Percentiles rank a stretch among this genome's conserved stretches.
phyloP scores from a whole-genome alignment of 1,140 invertebrate species.

The Nylanderia fulva region DNA sequence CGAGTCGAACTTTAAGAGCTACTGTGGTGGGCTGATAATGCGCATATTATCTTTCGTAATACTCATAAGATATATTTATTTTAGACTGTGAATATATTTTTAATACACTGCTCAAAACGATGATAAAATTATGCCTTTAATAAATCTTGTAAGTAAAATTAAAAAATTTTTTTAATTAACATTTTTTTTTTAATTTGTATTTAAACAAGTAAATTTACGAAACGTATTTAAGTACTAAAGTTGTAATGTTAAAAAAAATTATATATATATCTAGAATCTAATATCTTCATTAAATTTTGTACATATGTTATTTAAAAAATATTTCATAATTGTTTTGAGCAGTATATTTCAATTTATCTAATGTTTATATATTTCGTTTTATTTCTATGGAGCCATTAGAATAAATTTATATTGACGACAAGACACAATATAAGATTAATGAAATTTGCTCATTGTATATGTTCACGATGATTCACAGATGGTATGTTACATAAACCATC shows the following conservation, averaged over 20 bases:
- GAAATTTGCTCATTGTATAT: constrained; percentile 38
- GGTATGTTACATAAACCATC: constrained; percentile 33
- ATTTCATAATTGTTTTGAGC: constrained; percentile 24
- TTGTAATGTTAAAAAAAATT: background rate
- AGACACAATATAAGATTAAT: background rate
- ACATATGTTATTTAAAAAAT: constrained; percentile 1
- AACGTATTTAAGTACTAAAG: background rate
- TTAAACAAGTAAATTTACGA: background rate
- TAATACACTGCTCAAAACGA: constrained; percentile 47
- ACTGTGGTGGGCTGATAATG: background rate
- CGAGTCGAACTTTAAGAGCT: constrained; percentile 91
- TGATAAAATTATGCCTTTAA: background rate
- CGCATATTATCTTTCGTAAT: constrained; percentile 45
- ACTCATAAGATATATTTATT: constrained; percentile 16
- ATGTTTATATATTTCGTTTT: constrained; percentile 41
- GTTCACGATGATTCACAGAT: constrained; percentile 28
- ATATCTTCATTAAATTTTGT: background rate
- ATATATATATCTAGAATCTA: too few species aligned
- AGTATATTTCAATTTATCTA: constrained; percentile 46
- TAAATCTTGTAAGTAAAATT: background rate
- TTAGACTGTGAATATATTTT: constrained; percentile 56
- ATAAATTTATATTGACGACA: constrained; percentile 38
- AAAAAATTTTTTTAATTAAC: background rate
- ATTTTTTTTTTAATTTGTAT: background rate
- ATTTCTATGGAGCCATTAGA: constrained; percentile 50